Evolutionary conservation across 2,113 vertebrate species (phyloP).

Genomic region (Echinops telfairi): DNA sequence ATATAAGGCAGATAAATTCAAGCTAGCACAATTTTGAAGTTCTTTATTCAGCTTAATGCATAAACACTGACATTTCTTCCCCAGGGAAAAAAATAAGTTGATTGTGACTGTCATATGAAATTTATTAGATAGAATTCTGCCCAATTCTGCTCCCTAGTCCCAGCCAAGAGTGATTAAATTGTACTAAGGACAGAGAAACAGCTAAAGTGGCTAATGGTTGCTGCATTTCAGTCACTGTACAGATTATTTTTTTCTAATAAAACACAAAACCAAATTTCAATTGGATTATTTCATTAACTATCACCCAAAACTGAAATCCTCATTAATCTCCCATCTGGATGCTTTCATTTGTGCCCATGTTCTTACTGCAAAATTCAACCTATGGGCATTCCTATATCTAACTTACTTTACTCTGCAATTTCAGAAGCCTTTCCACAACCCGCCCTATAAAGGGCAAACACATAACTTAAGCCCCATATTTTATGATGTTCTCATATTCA

Average conservation of each 20-base stretch:
- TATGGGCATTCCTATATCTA: not conserved
- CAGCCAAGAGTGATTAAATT: not conserved
- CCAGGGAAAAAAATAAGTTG: not conserved
- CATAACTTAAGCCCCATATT: not conserved
- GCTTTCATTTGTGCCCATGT: not conserved
- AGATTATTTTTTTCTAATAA: not conserved
- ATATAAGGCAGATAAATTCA: not conserved
- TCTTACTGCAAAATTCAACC: not conserved
- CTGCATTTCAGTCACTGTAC: not conserved
- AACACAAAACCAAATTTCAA: not conserved
- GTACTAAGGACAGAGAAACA: not conserved
- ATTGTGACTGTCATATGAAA: not conserved
- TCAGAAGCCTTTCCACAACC: not conserved
- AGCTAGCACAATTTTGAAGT: slow-evolving; percentile 34
- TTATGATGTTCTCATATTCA: not conserved
- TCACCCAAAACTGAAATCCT: not conserved
- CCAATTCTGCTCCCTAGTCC: not conserved
- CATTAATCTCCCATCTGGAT: not conserved
- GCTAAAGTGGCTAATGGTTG: not conserved
- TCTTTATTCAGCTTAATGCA: not conserved
- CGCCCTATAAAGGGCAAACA: slow-evolving; percentile 7
- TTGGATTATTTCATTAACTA: slow-evolving; percentile 20
- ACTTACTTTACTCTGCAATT: not conserved
- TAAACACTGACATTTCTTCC: not conserved
- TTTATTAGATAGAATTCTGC: not conserved